phyloP scores from a whole-genome alignment of 2,113 vertebrate species.

The Lepisosteus oculatus region DNA sequence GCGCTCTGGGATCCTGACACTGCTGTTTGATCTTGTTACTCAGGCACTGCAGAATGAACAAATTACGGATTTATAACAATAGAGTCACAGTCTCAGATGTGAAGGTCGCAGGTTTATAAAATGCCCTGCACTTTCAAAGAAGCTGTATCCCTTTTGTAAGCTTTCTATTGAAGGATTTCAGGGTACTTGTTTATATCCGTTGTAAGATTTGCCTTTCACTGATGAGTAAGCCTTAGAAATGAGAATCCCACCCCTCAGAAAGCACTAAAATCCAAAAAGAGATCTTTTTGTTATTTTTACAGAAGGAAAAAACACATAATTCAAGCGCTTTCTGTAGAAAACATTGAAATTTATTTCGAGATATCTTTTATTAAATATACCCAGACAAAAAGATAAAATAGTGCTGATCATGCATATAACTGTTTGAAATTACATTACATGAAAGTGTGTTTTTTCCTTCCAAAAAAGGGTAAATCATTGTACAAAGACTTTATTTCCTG shows the following conservation, averaged over 20 bases:
- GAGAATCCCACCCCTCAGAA: not conserved
- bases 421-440: not conserved
- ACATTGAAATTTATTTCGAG: not conserved
- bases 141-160: conserved; percentile 10
- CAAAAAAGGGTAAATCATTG: not conserved
- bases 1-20: conserved; percentile 66
- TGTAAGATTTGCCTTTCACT: not conserved
- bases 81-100: conserved; percentile 18
- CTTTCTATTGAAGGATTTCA: conserved; percentile 8
- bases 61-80: conserved; percentile 55
- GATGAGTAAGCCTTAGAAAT: conserved; percentile 1
- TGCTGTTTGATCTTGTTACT: conserved; percentile 63
- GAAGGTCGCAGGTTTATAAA: conserved; percentile 20
- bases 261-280: not conserved
- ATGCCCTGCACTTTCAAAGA: conserved; percentile 17
- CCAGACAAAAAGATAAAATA: not conserved
- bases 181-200: conserved; percentile 1
- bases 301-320: not conserved
- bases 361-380: not conserved
- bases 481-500: not conserved
- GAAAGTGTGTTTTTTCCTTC: not conserved
- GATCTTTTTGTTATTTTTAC: not conserved
- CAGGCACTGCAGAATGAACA: conserved; percentile 61
- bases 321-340: not conserved
- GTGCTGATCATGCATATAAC: not conserved